phyloP scores from a whole-genome alignment of 2,113 vertebrate species.

The Hypanus sabinus region DNA sequence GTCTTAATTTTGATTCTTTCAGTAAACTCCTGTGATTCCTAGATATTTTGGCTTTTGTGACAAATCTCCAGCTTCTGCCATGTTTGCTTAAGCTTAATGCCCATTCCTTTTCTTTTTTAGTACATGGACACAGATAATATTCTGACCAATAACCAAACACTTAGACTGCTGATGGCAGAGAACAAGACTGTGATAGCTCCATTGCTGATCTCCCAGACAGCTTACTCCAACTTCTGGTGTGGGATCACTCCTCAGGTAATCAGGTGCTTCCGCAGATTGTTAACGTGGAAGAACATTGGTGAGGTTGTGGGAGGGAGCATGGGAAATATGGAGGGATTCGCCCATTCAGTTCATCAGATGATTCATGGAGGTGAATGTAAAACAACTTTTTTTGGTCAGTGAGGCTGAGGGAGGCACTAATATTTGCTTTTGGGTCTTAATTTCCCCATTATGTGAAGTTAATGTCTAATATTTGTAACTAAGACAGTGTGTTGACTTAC shows the following conservation, averaged over 20 bases:
- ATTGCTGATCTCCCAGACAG: conserved; percentile 88
- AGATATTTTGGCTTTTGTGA: not conserved
- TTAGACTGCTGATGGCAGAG: conserved; percentile 70
- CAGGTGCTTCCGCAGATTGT: not conserved
- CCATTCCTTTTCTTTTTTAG: conserved; percentile 50
- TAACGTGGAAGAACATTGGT: too few relatives aligned
- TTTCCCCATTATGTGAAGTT: too few relatives aligned
- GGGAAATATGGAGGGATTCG: not conserved
- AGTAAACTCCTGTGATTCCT: too few relatives aligned
- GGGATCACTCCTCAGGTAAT: conserved; percentile 86
- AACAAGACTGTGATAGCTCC: conserved; percentile 81
- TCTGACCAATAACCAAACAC: conserved; percentile 78
- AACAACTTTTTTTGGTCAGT: too few relatives aligned
- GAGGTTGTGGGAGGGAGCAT: not conserved
- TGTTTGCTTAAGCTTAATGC: not conserved
- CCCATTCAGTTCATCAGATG: not conserved
- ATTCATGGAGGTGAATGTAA: too few relatives aligned
- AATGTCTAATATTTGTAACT: too few relatives aligned
- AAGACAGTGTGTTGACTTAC: too few relatives aligned
- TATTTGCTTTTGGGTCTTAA: too few relatives aligned
- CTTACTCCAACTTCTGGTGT: conserved; percentile 97
- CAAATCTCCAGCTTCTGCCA: not conserved
- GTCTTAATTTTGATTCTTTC: too few relatives aligned
- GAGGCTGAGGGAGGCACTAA: too few relatives aligned
- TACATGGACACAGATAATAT: conserved; percentile 85